Percentiles rank a stretch among this genome's conserved stretches.
Conservation (phyloP, 2,888 invertebrate genomes). For the Timandra comae region DNA sequence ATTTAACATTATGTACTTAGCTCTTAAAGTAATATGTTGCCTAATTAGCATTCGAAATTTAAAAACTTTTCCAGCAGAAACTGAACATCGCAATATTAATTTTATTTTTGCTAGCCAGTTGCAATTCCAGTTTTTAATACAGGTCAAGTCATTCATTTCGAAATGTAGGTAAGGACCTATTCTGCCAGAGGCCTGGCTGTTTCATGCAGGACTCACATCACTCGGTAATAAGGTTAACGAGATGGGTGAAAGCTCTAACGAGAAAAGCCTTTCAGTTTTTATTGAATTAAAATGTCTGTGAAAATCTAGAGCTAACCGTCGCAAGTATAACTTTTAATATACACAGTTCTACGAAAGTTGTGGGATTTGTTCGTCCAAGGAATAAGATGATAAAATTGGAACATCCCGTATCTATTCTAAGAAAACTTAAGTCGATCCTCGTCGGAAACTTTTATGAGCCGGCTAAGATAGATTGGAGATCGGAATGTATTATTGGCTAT, state of each 20-base stretch:
- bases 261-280: conserved; percentile 46
- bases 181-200: conserved; percentile 18
- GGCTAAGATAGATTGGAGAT: conserved; percentile 59
- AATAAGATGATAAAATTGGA: conserved; percentile 29
- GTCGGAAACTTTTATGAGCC: conserved; percentile 61
- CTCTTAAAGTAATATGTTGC: no score
- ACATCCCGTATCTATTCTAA: conserved; percentile 31
- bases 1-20: no score
- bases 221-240: conserved; percentile 64
- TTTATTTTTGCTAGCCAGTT: conserved; percentile 10
- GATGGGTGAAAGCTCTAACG: conserved; percentile 52
- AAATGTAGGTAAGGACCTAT: conserved; percentile 25
- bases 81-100: background rate
- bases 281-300: conserved; percentile 42
- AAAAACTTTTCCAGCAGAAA: no score
- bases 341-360: conserved; percentile 8
- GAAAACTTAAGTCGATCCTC: conserved; percentile 51
- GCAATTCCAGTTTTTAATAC: conserved; percentile 22
- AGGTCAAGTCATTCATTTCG: conserved; percentile 29
- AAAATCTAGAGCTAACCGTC: conserved; percentile 10
- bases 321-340: conserved; percentile 5
- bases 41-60: conserved; percentile 1
- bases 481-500: conserved; percentile 63
- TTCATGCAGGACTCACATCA: conserved; percentile 37
- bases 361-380: conserved; percentile 17